phyloP scores from a whole-genome alignment of 2,888 invertebrate genomes.

The Ametastegia equiseti region DNA sequence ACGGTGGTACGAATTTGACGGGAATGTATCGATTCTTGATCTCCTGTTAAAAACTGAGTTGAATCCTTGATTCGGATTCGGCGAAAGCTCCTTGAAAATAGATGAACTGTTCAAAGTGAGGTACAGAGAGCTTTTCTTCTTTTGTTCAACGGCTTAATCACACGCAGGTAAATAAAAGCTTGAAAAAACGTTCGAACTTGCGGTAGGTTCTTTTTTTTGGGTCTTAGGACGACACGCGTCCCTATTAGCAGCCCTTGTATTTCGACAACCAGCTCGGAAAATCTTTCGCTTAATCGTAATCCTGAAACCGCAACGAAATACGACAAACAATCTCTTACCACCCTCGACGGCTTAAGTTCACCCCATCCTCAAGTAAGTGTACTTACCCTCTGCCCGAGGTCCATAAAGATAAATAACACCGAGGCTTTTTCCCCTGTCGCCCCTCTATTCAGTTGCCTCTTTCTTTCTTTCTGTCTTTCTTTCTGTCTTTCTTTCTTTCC shows the following conservation, averaged over 20 bases:
- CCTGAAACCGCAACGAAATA: conserved; percentile 70
- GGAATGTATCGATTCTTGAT: too few species aligned
- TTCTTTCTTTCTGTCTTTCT: background rate
- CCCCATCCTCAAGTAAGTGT: conserved; percentile 68
- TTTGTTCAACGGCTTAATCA: too few species aligned
- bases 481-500: background rate
- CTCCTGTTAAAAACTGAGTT: too few species aligned
- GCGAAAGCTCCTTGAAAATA: too few species aligned
- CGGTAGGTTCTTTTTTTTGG: background rate
- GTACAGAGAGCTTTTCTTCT: too few species aligned
- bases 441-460: conserved; percentile 28
- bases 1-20: too few species aligned
- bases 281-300: conserved; percentile 67
- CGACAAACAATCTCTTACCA: conserved; percentile 74
- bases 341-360: conserved; percentile 70
- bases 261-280: background rate
- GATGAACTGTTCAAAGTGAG: too few species aligned
- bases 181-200: too few species aligned
- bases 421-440: conserved; percentile 53
- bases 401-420: conserved; percentile 75
- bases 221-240: background rate
- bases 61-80: too few species aligned
- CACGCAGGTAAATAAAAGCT: too few species aligned
- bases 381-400: conserved; percentile 75
- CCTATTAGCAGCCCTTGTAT: conserved; percentile 23